Percentiles rank a stretch among this genome's conserved stretches.
These are phyloP conservation scores for Mycteria americana DNA, from an alignment of 2,797 vertebrate genomes.

Conservation along the genomic window DNA sequence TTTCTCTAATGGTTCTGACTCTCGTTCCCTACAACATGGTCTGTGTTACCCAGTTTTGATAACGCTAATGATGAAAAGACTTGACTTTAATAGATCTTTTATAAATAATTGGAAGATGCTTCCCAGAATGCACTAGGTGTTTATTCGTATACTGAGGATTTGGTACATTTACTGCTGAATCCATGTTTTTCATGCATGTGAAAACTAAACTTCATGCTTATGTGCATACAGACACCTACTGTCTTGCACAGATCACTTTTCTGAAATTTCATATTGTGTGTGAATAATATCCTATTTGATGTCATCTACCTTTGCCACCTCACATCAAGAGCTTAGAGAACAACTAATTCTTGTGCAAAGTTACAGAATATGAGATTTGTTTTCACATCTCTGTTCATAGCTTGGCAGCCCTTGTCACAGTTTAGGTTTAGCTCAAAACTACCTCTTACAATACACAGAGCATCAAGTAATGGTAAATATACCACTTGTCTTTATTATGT, in stretches of 20 bases:
- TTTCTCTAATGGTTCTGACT: accelerated
- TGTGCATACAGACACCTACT: neutral
- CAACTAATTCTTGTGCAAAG: neutral
- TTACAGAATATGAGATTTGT: neutral
- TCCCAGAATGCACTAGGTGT: accelerated
- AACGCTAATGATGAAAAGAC: neutral
- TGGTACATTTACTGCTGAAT: neutral
- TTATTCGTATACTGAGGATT: neutral
- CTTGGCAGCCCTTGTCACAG: neutral
- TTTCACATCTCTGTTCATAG: neutral
- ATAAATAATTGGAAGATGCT: neutral
- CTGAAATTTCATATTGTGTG: neutral
- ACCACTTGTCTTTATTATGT: neutral
- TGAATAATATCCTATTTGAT: neutral
- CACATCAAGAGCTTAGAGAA: neutral
- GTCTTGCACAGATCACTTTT: neutral
- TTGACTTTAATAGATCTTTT: neutral
- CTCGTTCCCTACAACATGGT: neutral
- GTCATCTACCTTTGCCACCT: neutral
- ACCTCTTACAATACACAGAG: neutral
- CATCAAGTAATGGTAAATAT: neutral
- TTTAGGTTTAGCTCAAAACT: neutral
- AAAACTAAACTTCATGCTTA: neutral
- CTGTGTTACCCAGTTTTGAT: neutral
- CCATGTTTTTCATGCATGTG: accelerated